phyloP scores from a whole-genome alignment of 2,113 vertebrate genomes.

The Gopherus flavomarginatus region DNA sequence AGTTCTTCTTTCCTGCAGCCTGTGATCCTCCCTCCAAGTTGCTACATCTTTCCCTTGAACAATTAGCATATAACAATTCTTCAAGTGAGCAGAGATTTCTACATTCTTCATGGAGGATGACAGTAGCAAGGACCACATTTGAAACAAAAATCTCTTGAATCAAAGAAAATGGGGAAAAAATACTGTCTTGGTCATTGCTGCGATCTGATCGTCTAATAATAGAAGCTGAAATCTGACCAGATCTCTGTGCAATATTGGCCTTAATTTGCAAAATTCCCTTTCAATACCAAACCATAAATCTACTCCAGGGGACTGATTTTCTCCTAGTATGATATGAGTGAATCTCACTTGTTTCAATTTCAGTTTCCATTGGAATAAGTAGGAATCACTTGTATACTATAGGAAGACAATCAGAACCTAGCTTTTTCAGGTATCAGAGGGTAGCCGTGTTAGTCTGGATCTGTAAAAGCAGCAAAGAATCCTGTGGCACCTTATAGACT shows the following conservation, averaged over 20 bases:
- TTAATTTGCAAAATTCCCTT: slow-evolving; percentile 51
- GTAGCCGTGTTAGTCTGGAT: too few species aligned
- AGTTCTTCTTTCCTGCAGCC: not conserved
- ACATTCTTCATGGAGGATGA: not conserved
- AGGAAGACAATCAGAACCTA: not conserved
- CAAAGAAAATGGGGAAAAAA: not conserved
- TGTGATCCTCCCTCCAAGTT: not conserved
- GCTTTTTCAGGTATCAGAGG: not conserved
- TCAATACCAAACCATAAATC: not conserved
- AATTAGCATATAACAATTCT: not conserved
- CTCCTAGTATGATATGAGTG: not conserved
- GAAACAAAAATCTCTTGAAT: not conserved
- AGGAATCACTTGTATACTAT: not conserved
- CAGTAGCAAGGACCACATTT: not conserved
- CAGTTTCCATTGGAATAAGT: slow-evolving; percentile 23
- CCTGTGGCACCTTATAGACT: too few species aligned
- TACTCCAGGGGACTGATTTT: slow-evolving; percentile 3
- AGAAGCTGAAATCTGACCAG: slow-evolving; percentile 33
- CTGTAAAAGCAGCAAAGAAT: too few species aligned
- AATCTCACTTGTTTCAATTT: slow-evolving; percentile 44
- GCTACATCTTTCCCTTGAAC: not conserved
- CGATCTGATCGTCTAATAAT: not conserved
- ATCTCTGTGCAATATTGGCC: slow-evolving; percentile 25
- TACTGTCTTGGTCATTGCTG: not conserved
- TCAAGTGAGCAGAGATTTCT: not conserved